These are phyloP conservation scores for Agapornis roseicollis DNA, from an alignment of 2,113 vertebrate species.

Conservation along the genomic window DNA sequence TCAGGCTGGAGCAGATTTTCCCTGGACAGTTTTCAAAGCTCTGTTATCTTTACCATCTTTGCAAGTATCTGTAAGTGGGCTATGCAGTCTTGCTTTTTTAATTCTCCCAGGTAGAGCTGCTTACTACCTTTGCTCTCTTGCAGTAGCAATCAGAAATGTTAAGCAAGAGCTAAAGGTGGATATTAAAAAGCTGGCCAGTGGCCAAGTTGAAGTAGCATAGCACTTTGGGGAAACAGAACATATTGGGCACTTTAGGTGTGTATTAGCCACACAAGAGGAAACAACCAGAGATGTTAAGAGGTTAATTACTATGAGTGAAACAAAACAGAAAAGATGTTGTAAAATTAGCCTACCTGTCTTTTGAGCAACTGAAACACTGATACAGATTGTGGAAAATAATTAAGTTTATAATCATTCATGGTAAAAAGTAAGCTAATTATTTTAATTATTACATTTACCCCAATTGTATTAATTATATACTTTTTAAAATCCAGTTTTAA, in stretches of 20 bases:
- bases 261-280: not conserved
- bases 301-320: conserved; percentile 31
- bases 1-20: not conserved
- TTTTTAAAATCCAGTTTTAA: not conserved
- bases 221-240: not conserved
- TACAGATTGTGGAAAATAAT: not conserved
- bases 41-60: not conserved
- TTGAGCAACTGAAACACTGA: not conserved
- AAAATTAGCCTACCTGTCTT: not conserved
- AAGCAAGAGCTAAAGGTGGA: not conserved
- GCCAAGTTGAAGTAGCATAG: not conserved
- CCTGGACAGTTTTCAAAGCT: not conserved
- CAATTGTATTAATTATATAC: not conserved
- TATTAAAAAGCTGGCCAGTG: not conserved
- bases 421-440: not conserved
- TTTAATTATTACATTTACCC: not conserved
- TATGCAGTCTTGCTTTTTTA: not conserved
- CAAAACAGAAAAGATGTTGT: not conserved
- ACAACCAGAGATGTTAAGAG: not conserved
- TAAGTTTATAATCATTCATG: not conserved
- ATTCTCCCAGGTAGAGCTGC: not conserved
- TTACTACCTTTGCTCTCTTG: not conserved
- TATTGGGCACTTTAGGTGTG: not conserved
- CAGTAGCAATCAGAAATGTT: not conserved
- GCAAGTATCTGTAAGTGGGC: not conserved